Base-by-base conservation (phyloP, 2,797 vertebrate genomes). In the Ibycter americanus region DNA sequence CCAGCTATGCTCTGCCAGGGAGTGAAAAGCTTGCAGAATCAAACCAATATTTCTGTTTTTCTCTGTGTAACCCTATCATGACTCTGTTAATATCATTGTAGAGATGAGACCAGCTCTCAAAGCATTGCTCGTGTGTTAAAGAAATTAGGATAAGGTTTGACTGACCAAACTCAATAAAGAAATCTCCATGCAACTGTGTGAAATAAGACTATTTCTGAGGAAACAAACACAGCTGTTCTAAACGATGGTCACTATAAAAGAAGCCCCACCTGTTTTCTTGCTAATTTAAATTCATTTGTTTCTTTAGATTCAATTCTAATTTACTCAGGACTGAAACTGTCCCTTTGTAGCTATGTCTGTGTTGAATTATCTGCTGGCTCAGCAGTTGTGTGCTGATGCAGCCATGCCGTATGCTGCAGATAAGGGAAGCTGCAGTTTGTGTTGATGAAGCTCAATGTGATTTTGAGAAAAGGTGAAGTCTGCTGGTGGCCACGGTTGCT, bases 351-450 rank as follows among this genome's bases (percentile, higher is more conserved):
- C 22, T 54, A 5, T 15, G 5, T 7, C 6, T 62, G 29, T 7
- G 6, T 3, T 22, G 25, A 67, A 1, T 26, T 44, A 2, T 5
- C 22, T 56, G 44, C 27, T 6, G 15, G 23, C 13, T 62, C 26
- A 9, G 32, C 19, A 26, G 20, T 1, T 40, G 15, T 0, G 2
- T 52, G n/a, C 2, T 38, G 49, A 1, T 8, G 1, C 7, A 15
- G 1, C 32, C 15, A 3, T 23, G 21, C 23, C 9, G 4, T 4
- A 0, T 0, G 0, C 47, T 22, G 11, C 6, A 18, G 54, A 2
- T 1, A 3, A 42, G 42, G 15, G 34, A 51, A 42, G 55, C 7
- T 55, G 63, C 11, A 19, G 40, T n/a, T 42, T 25, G 29, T 34
- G 20, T 17, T 36, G 46, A 2, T 34, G 46, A 61, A 90, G 38